Conservation (phyloP, 2,797 vertebrate species). For the Lagodon rhomboides region DNA sequence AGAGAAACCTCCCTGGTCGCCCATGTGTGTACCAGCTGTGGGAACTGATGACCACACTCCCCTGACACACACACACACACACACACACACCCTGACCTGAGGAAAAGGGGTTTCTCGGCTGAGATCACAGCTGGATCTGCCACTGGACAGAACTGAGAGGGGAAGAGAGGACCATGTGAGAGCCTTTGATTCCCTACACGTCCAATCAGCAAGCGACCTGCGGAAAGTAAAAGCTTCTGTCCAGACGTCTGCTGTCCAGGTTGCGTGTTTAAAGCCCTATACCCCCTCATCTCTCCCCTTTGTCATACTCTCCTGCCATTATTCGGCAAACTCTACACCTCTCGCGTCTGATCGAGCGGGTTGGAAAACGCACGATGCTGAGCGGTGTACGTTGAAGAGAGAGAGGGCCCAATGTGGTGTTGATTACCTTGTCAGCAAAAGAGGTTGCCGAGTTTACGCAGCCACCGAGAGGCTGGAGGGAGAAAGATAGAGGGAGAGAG, state of each 20-base stretch:
- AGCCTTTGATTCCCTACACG: constrained; percentile 51
- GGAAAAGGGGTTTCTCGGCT: constrained; percentile 53
- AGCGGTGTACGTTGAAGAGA: constrained; percentile 40
- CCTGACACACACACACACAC: constrained; percentile 16
- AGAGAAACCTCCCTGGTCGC: constrained; percentile 66
- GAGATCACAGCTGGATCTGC: constrained; percentile 68
- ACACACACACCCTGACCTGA: constrained; percentile 41
- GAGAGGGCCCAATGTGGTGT: constrained; percentile 71
- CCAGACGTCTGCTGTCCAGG: constrained; percentile 50
- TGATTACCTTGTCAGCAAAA: constrained; percentile 75
- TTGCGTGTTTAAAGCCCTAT: constrained; percentile 38
- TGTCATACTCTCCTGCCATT: constrained; percentile 45
- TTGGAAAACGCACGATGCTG: constrained; percentile 60
- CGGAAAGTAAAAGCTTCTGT: constrained; percentile 44
- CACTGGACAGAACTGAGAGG: constrained; percentile 40
- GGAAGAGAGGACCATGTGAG: constrained; percentile 18
- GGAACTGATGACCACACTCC: constrained; percentile 60
- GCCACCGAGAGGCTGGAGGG: constrained; percentile 46
- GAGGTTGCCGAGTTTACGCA: constrained; percentile 71
- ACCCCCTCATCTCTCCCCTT: constrained; percentile 26
- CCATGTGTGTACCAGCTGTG: constrained; percentile 82
- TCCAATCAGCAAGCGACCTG: constrained; percentile 64
- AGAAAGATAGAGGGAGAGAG: constrained; percentile 47
- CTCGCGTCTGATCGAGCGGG: constrained; percentile 21
- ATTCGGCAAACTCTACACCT: constrained; percentile 56